Evolutionary conservation across 2,888 invertebrate genomes (phyloP), one percentile per base, ranked within the genome.

Genomic region (Eupithecia subumbrata): DNA sequence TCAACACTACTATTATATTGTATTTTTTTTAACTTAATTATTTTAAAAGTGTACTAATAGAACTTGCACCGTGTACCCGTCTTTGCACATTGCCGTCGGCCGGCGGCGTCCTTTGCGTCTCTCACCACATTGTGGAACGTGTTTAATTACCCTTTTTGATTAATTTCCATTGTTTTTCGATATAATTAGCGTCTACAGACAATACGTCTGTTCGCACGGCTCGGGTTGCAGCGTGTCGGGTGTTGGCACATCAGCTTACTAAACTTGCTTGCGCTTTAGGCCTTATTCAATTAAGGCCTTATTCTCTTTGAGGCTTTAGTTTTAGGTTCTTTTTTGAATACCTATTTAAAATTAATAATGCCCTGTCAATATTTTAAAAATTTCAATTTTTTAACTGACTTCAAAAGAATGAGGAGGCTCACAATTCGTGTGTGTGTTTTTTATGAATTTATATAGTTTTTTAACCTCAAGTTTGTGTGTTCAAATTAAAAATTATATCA

Each of bases 101-200:
- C 76, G 75, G 40, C 60, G 70, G 73, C 69, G 34, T 52, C 64
- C 48, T 76, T 70, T 66, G 69, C 76, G 25, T 12, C 60, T 34
- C 45, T 45, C 37, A 7, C 3, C 34, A n/a, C 73, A 76, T 78
- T 78, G 76, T 79, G 22, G 34, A 22, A 69, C 69, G 72, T 72
- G 73, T 77, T 79, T 81, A 81, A 82, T 80, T 78, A 83, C 78
- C 79, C 76, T 80, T 78, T 85, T 84, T 76, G 81, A 81, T 85
- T 82, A 81, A 73, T 75, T 77, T 70, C 52, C 66, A 87, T 92
- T 92, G 91, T 92, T 91, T 84, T 69, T 72, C 37, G 74, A 74
- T 78, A 87, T 92, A 92, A 92, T 92, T 91, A 92, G 92, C 89
- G 88, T 87, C 86, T 87, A 71, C 64, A 77, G 82, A 90, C 91